phyloP scores from a whole-genome alignment of 2,888 invertebrate genomes.

The Rhamphomyia laevipes region DNA sequence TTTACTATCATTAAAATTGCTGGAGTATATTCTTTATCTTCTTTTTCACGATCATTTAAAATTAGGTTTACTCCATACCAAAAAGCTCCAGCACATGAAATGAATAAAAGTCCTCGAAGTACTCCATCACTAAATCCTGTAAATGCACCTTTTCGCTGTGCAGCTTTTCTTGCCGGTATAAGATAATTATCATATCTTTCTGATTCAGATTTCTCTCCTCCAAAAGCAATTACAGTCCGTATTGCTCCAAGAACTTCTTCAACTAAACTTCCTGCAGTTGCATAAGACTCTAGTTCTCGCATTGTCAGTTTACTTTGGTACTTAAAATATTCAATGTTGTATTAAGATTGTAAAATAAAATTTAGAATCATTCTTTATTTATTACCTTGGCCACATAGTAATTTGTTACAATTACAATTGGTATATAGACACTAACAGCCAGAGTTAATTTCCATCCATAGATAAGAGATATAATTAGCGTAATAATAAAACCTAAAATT shows the following conservation, averaged over 20 bases:
- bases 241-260: conserved; percentile 64
- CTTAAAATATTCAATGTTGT: conserved; percentile 26
- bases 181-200: conserved; percentile 40
- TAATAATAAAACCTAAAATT: conserved; percentile 36
- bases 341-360: not conserved
- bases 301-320: conserved; percentile 53
- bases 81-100: conserved; percentile 58
- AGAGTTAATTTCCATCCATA: conserved; percentile 78
- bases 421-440: conserved; percentile 63
- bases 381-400: conserved; percentile 59
- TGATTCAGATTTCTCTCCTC: conserved; percentile 60
- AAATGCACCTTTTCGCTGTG: conserved; percentile 48
- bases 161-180: conserved; percentile 48
- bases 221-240: conserved; percentile 65
- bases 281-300: conserved; percentile 56
- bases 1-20: conserved; percentile 57
- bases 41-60: conserved; percentile 45
- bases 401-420: conserved; percentile 59
- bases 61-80: conserved; percentile 68
- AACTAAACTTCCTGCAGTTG: conserved; percentile 59
- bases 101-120: conserved; percentile 61
- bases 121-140: conserved; percentile 56
- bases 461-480: conserved; percentile 48
- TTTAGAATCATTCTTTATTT: conserved; percentile 8
- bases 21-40: conserved; percentile 49